Evolutionary conservation across 2,888 invertebrate genomes (phyloP), one percentile per base, ranked within the genome.

Genomic region (Corythucha ciliata): DNA sequence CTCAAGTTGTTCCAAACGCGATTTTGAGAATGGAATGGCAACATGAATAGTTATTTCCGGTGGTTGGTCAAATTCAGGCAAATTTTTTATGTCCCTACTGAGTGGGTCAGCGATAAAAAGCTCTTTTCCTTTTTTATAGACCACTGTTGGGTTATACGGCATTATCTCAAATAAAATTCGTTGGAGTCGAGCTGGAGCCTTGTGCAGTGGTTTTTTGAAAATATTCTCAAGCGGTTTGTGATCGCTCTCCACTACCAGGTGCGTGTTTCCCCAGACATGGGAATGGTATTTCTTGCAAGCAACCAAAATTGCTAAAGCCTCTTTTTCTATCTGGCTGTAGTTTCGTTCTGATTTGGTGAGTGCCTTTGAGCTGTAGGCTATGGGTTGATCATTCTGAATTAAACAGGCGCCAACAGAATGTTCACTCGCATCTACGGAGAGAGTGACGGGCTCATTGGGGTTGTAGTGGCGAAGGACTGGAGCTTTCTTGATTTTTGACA

Each of bases 271-370:
- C 57, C 59, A 65, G 4, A 67, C 57, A 47, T 65, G 66, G 47
- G 64, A 61, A 20, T 63, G 60, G 51, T 64, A 66, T 52, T 62
- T 63, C 22, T 60, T 48, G 47, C 63, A 63, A 4, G 55, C 64
- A 53, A 64, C 64, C 3, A 54, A 54, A 45, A 58, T 55, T 2
- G 66, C 65, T 21, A 63, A 45, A 2, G 61, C 56, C 50, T 66
- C 65, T 56, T 65, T 64, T 47, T 66, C 65, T 6, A 65, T 64
- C 48, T 65, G 64, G 16, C 63, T 59, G 56, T 62, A 64, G 6
- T 48, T 57, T 18, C 40, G 21, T 56, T 65, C 61, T 4, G 58
- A 58, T 18, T 56, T 39, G 3, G 62, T 61, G 20, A 65, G 46
- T 1, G 64, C 53, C 54, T 58, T 61, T 33, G 65, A 64, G 8